Evolutionary conservation across 2,113 vertebrate genomes (phyloP), one percentile per base, ranked within the genome.

Genomic region (Hippopotamus amphibius): DNA sequence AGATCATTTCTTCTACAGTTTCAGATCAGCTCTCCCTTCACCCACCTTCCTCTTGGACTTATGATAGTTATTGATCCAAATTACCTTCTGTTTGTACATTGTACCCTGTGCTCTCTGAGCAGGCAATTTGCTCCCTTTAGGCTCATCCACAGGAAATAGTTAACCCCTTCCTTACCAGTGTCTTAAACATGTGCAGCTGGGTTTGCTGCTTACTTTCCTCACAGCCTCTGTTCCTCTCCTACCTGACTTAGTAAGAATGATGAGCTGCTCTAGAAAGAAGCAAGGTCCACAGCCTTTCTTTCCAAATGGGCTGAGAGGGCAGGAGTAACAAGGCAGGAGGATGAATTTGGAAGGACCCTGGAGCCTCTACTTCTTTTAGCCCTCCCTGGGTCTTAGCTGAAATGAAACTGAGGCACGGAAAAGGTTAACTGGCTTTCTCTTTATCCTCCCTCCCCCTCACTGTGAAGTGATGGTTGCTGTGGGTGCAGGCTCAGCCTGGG

Each of bases 161-260:
- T 33, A 81, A 71, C 26, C 85, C 74, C 89, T 92, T 77, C 82
- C 77, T 93, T 93, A 90, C 72, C 92, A n/a, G 71, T 80, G 95
- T 90, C 95, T 83, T 87, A 87, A 6, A 17, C 1, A 96, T 82
- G 83, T 95, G 95, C 37, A 19, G 97, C 95, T 66, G 92, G 96
- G 96, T 95, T 90, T 94, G 92, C 83, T 94, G 83, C 95, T 98
- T 96, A 89, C 97, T 97, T 86, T 96, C 95, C 94, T 88, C 2
- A 12, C 90, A 85, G 26, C 46, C 96, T 86, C 95, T 94, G 94
- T 95, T 97, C 95, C 82, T 95, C 59, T 96, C 77, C 92, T 97
- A 50, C 97, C 96, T 96, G 96, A 97, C 97, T 97, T 86, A 96
- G 74, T 88, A 96, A 79, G 95, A 97, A 97, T 48, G 88, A 61